phyloP scores from a whole-genome alignment of 2,888 invertebrate genomes.

The Drosophila paranaensis region DNA sequence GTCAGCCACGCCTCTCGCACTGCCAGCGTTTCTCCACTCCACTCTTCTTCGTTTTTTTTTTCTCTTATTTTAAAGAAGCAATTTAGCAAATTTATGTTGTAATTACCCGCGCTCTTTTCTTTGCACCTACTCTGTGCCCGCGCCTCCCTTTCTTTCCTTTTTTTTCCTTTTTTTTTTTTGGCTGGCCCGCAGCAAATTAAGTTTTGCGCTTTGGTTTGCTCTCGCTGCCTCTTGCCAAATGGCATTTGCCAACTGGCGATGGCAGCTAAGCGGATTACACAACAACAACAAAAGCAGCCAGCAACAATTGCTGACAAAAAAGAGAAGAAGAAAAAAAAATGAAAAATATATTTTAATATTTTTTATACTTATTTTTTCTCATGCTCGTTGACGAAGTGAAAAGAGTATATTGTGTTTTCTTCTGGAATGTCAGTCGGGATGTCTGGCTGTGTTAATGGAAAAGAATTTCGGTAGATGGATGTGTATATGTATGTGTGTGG shows the following conservation, averaged over 20 bases:
- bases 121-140: not conserved
- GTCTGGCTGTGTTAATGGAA: not conserved
- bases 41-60: not conserved
- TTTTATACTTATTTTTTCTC: conserved; percentile 15
- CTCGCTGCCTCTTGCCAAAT: conserved; percentile 53
- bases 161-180: not conserved
- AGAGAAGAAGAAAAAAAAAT: not conserved
- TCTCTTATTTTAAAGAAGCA: conserved; percentile 66
- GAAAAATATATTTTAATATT: conserved; percentile 18
- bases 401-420: not conserved
- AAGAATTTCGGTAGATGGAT: not conserved
- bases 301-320: conserved; percentile 1
- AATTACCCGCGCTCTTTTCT: conserved; percentile 44
- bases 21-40: not conserved
- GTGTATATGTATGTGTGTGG: not conserved
- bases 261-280: conserved; percentile 76
- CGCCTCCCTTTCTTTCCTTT: too few relatives aligned
- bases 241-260: conserved; percentile 53
- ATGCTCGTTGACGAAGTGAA: conserved; percentile 20
- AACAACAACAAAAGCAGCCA: conserved; percentile 14
- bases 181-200: conserved; percentile 63
- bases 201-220: conserved; percentile 64
- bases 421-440: not conserved
- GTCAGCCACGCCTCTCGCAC: conserved; percentile 28
- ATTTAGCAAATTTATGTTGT: conserved; percentile 76